A percentile compares a stretch with the other conserved stretches of the same genome.
phyloP scores from a whole-genome alignment of 1,140 invertebrate species.

The Episyrphus balteatus region DNA sequence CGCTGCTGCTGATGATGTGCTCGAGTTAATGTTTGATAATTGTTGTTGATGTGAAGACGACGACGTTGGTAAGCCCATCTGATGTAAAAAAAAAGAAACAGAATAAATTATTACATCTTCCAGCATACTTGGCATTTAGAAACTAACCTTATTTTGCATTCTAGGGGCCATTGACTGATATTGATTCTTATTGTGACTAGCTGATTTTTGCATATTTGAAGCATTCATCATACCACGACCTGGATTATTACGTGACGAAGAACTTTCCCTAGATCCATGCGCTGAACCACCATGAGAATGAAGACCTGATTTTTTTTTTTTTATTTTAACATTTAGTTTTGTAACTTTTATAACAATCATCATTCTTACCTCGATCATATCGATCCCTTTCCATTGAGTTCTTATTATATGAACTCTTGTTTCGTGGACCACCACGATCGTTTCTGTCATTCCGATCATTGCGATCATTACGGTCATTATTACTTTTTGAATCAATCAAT shows the following conservation, averaged over 20 bases:
- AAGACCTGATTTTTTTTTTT: slow-evolving; percentile 25
- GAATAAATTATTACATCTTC: background rate
- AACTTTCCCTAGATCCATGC: slow-evolving; percentile 38
- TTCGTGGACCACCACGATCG: slow-evolving; percentile 26
- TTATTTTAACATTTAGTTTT: background rate
- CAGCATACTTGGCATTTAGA: background rate
- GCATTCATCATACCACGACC: slow-evolving; percentile 17
- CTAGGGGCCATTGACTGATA: slow-evolving; percentile 16
- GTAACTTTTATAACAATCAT: background rate
- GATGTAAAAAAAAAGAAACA: background rate
- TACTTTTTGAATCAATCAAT: slow-evolving; percentile 22
- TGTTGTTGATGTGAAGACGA: background rate
- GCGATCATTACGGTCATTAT: slow-evolving; percentile 12
- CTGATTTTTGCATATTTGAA: slow-evolving; percentile 22
- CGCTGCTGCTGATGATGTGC: too few relatives aligned
- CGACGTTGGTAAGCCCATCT: slow-evolving; percentile 15
- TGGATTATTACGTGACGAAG: slow-evolving; percentile 22
- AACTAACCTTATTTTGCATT: slow-evolving; percentile 17
- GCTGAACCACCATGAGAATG: slow-evolving; percentile 47
- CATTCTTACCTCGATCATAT: slow-evolving; percentile 12
- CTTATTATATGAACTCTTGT: slow-evolving; percentile 39
- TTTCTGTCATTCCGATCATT: slow-evolving; percentile 2
- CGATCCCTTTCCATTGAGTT: slow-evolving; percentile 39
- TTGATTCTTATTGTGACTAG: slow-evolving; percentile 33
- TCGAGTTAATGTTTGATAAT: too few relatives aligned